These are phyloP conservation scores for Candoia aspera DNA, from an alignment of 2,113 vertebrate genomes.

Conservation along the genomic window DNA sequence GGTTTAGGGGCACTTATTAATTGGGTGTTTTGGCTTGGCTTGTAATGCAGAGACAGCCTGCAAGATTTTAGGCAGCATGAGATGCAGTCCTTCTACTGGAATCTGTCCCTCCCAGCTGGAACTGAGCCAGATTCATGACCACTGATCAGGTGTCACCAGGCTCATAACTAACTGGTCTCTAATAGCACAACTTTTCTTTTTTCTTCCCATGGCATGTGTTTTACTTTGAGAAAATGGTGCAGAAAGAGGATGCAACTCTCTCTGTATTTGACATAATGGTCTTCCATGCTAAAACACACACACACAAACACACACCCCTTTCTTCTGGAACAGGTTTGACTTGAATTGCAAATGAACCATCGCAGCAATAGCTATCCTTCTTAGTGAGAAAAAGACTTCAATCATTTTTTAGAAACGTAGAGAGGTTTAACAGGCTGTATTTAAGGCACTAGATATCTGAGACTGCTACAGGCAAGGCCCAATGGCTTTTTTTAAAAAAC, in stretches of 20 bases:
- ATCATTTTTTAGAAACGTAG: conserved; percentile 9
- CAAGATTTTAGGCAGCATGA: not conserved
- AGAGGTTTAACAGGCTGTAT: not conserved
- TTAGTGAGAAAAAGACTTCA: not conserved
- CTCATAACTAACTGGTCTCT: not conserved
- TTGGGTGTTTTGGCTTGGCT: not conserved
- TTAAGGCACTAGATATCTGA: not conserved
- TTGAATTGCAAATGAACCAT: not conserved
- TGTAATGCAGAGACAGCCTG: not conserved
- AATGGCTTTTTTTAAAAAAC: accelerated
- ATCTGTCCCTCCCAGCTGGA: no score
- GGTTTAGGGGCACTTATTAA: not conserved
- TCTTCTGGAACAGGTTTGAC: not conserved
- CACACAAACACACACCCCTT: not conserved
- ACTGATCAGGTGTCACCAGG: not conserved
- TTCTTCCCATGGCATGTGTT: no score
- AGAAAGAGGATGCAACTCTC: not conserved
- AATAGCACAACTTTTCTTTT: not conserved
- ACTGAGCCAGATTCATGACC: not conserved
- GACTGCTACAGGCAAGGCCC: not conserved
- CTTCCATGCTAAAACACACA: not conserved
- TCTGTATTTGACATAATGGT: not conserved
- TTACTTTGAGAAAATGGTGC: not conserved
- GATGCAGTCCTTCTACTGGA: not conserved
- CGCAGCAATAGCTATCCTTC: not conserved